phyloP scores from a whole-genome alignment of 2,797 vertebrate genomes.

The Sebastolobus alascanus region DNA sequence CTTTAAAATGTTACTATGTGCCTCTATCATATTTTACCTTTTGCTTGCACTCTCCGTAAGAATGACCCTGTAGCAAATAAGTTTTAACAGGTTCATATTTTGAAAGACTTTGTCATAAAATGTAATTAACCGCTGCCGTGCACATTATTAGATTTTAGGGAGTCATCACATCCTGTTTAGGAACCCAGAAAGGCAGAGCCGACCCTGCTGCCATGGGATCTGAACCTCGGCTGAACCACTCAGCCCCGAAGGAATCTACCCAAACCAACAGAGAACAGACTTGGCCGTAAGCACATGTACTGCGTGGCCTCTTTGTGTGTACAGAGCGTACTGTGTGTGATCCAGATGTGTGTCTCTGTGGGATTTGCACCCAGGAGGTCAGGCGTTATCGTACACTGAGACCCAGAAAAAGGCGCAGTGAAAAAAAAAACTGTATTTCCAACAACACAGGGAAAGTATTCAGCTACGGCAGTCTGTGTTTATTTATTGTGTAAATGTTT shows the following conservation, averaged over 20 bases:
- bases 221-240: neutral
- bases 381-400: constrained; percentile 5
- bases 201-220: neutral
- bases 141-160: neutral
- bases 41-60: no score
- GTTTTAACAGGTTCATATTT: no score
- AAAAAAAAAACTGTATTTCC: neutral
- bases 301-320: constrained; percentile 7
- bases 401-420: neutral
- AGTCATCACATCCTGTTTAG: neutral
- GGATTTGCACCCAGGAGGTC: constrained; percentile 44
- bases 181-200: neutral
- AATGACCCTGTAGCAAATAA: no score
- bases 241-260: neutral
- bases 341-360: constrained; percentile 40
- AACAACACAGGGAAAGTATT: neutral
- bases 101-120: neutral
- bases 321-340: neutral
- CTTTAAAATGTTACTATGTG: no score
- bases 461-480: neutral
- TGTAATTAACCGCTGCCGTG: neutral
- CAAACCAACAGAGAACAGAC: neutral
- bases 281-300: neutral
- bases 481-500: neutral
- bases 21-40: no score